Evolutionary conservation across 2,797 vertebrate genomes (phyloP).

Genomic region (Emydoidea blandingii): DNA sequence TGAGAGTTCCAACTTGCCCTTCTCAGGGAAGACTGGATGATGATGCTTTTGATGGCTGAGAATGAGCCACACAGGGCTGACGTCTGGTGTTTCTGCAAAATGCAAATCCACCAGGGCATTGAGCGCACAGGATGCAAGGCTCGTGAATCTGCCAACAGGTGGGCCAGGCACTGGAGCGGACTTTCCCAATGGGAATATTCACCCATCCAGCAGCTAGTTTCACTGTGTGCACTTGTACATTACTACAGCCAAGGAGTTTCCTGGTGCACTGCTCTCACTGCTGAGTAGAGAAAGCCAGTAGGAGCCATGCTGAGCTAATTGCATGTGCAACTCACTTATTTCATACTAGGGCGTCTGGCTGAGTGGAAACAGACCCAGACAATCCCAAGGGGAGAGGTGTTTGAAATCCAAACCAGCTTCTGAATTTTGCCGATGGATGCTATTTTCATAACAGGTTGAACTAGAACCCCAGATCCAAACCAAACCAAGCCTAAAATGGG

Average conservation of each 20-base stretch:
- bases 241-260: too few relatives aligned
- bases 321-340: neutral
- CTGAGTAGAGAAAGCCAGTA: neutral
- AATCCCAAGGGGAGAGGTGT: neutral
- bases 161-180: neutral
- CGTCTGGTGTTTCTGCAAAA: accelerated
- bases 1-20: neutral
- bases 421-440: accelerated
- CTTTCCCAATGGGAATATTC: neutral
- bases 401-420: neutral
- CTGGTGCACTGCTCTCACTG: neutral
- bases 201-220: neutral
- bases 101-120: neutral
- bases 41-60: accelerated
- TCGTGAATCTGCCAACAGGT: neutral
- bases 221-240: neutral
- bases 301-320: too few relatives aligned
- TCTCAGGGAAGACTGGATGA: neutral
- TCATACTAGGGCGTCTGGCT: accelerated
- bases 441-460: neutral
- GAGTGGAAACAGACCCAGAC: neutral
- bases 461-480: neutral
- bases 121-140: neutral
- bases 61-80: neutral
- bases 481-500: neutral